Conservation (phyloP, 2,113 vertebrate species). For the Pteruthius melanotis region DNA sequence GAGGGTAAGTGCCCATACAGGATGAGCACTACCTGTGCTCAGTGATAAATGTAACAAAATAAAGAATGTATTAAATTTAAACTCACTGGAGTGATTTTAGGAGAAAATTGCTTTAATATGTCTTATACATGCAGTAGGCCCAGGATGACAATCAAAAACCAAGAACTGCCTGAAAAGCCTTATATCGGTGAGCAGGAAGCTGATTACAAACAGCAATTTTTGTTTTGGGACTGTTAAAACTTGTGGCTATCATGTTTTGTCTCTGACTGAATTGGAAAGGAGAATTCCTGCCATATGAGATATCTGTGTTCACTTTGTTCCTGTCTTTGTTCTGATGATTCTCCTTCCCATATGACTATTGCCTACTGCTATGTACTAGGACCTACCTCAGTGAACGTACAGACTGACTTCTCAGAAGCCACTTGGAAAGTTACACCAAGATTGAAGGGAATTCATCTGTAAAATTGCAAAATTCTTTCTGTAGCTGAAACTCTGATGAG, state of each 20-base stretch:
- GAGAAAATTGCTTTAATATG: neutral
- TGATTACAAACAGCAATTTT: neutral
- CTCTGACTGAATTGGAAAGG: neutral
- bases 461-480: neutral
- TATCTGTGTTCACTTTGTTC: neutral
- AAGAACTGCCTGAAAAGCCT: neutral
- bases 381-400: neutral
- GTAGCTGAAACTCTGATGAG: neutral
- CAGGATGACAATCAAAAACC: neutral
- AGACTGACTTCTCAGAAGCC: neutral
- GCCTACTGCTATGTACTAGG: neutral
- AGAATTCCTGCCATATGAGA: neutral
- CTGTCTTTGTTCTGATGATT: neutral
- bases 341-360: neutral
- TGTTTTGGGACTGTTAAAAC: neutral
- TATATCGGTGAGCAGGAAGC: neutral
- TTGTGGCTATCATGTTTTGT: neutral
- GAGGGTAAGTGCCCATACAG: neutral
- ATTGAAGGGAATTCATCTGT: neutral
- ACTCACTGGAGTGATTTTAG: neutral
- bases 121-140: neutral
- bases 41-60: neutral
- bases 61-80: neutral
- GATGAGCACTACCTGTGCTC: neutral
- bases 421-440: neutral